These are phyloP conservation scores for Magallana nippona DNA, from an alignment of 2,888 invertebrate genomes.

Conservation along the genomic window DNA sequence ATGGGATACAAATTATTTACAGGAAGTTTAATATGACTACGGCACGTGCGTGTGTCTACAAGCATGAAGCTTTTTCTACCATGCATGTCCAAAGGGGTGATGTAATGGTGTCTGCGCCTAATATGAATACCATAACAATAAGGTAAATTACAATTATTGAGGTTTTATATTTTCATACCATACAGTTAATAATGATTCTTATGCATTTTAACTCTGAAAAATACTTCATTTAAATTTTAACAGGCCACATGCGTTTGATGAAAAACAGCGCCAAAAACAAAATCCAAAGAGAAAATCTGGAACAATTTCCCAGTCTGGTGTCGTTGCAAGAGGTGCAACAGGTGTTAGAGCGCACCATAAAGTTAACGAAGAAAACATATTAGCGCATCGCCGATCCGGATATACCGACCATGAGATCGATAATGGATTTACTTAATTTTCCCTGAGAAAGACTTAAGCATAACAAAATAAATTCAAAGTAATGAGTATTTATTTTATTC, in stretches of 20 bases:
- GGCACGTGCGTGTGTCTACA: not conserved
- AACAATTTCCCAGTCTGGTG: not conserved
- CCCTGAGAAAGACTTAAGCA: too few species aligned
- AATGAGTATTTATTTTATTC: not conserved
- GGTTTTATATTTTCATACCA: not conserved
- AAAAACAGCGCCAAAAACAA: not conserved
- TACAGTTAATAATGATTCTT: not conserved
- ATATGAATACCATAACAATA: not conserved
- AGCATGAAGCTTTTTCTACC: not conserved
- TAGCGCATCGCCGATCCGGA: slow-evolving; percentile 6
- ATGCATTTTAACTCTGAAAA: slow-evolving; percentile 8
- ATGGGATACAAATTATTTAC: not conserved
- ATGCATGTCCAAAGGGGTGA: not conserved
- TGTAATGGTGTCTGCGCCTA: not conserved
- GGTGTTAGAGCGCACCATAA: not conserved
- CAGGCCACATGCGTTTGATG: slow-evolving; percentile 13
- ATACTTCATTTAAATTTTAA: slow-evolving; percentile 2
- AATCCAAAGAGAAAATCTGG: slow-evolving; percentile 33
- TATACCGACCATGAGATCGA: slow-evolving; percentile 19
- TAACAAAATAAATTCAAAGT: too few species aligned
- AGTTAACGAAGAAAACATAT: slow-evolving; percentile 25
- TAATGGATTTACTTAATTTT: not conserved
- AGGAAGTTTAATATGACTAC: not conserved
- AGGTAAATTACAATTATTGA: not conserved
- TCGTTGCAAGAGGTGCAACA: slow-evolving; percentile 16